A percentile compares a stretch with the other conserved stretches of the same genome.
These are phyloP conservation scores for Saguinus imperator DNA, from an alignment of 2,113 vertebrate genomes.

Conservation along the genomic window DNA sequence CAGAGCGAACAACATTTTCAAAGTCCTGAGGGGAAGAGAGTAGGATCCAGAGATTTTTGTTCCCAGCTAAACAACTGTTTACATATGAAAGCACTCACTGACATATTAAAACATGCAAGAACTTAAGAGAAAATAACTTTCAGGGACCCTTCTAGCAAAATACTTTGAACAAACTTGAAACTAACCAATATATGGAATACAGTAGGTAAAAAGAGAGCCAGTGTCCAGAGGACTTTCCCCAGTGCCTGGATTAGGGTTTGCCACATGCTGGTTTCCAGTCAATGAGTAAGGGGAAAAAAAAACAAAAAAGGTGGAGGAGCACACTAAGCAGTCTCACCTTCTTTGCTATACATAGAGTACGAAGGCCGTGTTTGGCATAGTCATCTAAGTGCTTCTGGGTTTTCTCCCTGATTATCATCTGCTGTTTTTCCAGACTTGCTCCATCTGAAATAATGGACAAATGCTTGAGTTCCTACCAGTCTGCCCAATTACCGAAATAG, in stretches of 20 bases:
- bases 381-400: constrained; percentile 92
- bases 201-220: background rate
- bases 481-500: background rate
- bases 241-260: background rate
- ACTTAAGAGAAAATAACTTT: background rate
- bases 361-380: constrained; percentile 93
- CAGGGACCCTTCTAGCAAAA: background rate
- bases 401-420: constrained; percentile 82
- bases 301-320: rapidly evolving
- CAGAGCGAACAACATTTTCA: background rate
- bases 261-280: background rate
- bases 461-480: background rate
- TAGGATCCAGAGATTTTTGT: background rate
- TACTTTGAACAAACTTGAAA: background rate
- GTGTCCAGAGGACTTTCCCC: background rate
- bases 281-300: background rate
- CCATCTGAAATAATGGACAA: constrained; percentile 63
- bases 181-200: background rate
- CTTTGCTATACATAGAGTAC: constrained; percentile 95
- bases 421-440: constrained; percentile 67
- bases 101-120: background rate
- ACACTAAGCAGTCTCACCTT: constrained; percentile 84
- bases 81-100: background rate
- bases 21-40: background rate
- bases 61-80: background rate